These are phyloP conservation scores for Rhodophaea formosa DNA, from an alignment of 2,888 invertebrate genomes.

Conservation along the genomic window DNA sequence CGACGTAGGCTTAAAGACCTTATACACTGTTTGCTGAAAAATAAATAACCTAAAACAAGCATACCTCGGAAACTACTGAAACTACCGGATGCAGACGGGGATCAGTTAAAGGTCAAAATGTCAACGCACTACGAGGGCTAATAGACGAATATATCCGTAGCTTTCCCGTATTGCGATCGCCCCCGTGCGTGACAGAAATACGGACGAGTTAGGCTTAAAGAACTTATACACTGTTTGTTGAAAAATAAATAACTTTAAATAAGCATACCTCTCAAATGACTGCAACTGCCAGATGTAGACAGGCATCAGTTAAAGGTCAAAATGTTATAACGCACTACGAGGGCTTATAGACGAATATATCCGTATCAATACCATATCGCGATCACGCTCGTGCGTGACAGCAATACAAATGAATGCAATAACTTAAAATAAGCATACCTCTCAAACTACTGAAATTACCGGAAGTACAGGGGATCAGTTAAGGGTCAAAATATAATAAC, in stretches of 20 bases:
- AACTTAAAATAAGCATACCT: too few relatives aligned
- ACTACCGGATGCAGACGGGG: not conserved
- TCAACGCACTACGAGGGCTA: not conserved
- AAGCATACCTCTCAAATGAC: too few relatives aligned
- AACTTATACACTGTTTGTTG: not conserved
- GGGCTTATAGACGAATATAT: conserved; percentile 9
- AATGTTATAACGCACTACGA: not conserved
- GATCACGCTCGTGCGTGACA: conserved; percentile 5
- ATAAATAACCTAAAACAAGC: too few relatives aligned
- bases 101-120: conserved; percentile 6
- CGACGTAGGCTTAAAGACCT: not conserved
- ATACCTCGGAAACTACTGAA: too few relatives aligned
- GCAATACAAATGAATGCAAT: not conserved
- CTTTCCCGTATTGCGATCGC: conserved; percentile 9
- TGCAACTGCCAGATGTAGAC: not conserved
- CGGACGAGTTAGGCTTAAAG: not conserved
- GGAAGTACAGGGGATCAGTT: not conserved
- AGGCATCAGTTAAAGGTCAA: not conserved
- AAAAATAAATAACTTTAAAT: too few relatives aligned
- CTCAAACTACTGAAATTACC: too few relatives aligned
- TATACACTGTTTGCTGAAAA: not conserved
- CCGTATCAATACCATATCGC: not conserved
- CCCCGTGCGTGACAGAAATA: conserved; percentile 2
- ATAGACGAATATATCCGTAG: conserved; percentile 4
- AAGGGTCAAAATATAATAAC: not conserved